Percentiles rank a stretch among this genome's conserved stretches.
Conservation (phyloP, 2,113 vertebrate genomes). For the Mustelus asterias region DNA sequence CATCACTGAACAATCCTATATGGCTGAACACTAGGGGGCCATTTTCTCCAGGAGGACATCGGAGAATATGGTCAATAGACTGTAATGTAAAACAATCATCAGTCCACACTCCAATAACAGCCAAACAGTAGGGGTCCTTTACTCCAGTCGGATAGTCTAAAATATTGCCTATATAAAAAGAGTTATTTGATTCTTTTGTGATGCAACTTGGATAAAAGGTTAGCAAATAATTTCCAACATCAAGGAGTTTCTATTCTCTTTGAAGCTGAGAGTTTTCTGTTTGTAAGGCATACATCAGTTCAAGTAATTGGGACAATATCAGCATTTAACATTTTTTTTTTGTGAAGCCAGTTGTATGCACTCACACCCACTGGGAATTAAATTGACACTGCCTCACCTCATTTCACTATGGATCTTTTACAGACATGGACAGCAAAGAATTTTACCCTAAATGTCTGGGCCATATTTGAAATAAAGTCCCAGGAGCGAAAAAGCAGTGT, state of each 20-base stretch:
- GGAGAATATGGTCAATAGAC: constrained; percentile 34
- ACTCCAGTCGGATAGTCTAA: constrained; percentile 17
- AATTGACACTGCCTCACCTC: constrained; percentile 33
- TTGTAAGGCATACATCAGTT: neutral
- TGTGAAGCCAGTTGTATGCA: neutral
- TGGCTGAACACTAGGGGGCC: constrained; percentile 35
- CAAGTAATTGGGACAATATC: constrained; percentile 23
- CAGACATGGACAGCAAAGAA: constrained; percentile 8
- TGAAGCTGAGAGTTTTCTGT: constrained; percentile 19
- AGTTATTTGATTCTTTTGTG: constrained; percentile 4
- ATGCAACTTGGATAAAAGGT: neutral
- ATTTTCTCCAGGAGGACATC: constrained; percentile 3
- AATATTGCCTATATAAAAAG: constrained; percentile 20
- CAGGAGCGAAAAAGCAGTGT: neutral
- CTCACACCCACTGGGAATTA: constrained; percentile 33
- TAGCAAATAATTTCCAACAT: constrained; percentile 2
- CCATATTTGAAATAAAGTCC: neutral
- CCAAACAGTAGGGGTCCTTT: constrained; percentile 32
- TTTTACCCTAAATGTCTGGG: neutral
- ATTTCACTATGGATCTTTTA: constrained; percentile 31
- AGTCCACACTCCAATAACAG: constrained; percentile 36
- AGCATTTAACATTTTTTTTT: neutral
- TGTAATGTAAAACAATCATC: constrained; percentile 33
- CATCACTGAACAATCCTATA: constrained; percentile 23
- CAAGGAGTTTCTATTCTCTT: neutral